Evolutionary conservation across 2,888 invertebrate species (phyloP).

Genomic region (Athripsodes cinereus): DNA sequence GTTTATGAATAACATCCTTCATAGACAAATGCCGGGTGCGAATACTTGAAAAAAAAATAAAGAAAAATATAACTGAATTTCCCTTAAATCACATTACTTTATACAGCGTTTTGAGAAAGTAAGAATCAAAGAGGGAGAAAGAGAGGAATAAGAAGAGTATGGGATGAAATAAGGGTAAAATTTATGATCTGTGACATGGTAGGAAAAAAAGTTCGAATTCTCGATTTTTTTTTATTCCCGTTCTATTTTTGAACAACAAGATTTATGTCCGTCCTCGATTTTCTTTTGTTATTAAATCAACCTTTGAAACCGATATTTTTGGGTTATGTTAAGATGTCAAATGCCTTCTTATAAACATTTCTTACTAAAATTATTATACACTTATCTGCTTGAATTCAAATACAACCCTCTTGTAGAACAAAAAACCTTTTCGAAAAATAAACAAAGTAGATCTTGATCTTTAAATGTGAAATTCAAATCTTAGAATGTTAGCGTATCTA

Average conservation of each 20-base stretch:
- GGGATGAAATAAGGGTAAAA: not conserved
- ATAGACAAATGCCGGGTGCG: too few relatives aligned
- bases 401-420: too few relatives aligned
- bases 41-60: too few relatives aligned
- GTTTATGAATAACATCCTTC: too few relatives aligned
- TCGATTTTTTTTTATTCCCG: not conserved
- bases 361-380: not conserved
- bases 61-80: not conserved
- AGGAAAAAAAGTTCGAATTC: not conserved
- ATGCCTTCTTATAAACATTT: not conserved
- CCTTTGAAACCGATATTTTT: not conserved
- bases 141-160: not conserved
- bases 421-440: too few relatives aligned
- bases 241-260: not conserved
- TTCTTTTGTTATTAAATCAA: not conserved
- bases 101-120: not conserved
- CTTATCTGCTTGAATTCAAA: too few relatives aligned
- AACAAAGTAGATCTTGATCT: too few relatives aligned
- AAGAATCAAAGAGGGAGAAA: not conserved
- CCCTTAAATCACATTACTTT: slow-evolving; percentile 1
- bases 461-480: too few relatives aligned
- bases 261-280: not conserved
- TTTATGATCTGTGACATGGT: slow-evolving; percentile 1
- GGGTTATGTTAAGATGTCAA: not conserved
- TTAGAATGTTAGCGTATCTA: too few relatives aligned